phyloP scores from a whole-genome alignment of 1,140 invertebrate species.

The Megathymus violae region DNA sequence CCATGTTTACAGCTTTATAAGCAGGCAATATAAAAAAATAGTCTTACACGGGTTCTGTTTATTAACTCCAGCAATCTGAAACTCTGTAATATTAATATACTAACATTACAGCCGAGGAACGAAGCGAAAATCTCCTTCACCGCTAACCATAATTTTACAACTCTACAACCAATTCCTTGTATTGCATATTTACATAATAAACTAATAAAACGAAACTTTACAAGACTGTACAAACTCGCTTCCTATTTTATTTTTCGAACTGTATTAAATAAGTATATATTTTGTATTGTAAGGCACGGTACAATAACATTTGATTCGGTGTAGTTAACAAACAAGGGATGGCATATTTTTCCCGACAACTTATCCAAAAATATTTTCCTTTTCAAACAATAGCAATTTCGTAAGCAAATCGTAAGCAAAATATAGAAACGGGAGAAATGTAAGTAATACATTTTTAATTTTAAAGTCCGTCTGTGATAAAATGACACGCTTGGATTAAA shows the following conservation, averaged over 20 bases:
- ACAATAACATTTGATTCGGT: constrained; percentile 53
- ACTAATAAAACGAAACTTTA: constrained; percentile 42
- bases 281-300: constrained; percentile 24
- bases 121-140: constrained; percentile 2
- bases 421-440: too few species aligned
- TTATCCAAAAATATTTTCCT: constrained; percentile 8
- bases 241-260: constrained; percentile 46
- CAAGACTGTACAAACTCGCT: constrained; percentile 33
- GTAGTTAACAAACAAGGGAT: constrained; percentile 43
- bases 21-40: too few species aligned
- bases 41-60: too few species aligned
- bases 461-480: too few species aligned
- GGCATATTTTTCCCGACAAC: constrained; percentile 8
- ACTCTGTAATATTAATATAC: too few species aligned
- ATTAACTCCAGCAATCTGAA: too few species aligned
- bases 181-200: constrained; percentile 37
- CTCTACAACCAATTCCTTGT: constrained; percentile 11
- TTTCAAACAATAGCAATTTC: constrained; percentile 3
- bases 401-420: too few species aligned
- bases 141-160: constrained; percentile 11
- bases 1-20: too few species aligned
- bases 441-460: too few species aligned
- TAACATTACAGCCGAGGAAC: neutral
- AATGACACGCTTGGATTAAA: too few species aligned
- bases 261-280: constrained; percentile 26